A percentile compares a stretch with the other conserved stretches of the same genome.
These are phyloP conservation scores for Mimumesa dahlbomi DNA, from an alignment of 2,888 invertebrate genomes.

Conservation along the genomic window DNA sequence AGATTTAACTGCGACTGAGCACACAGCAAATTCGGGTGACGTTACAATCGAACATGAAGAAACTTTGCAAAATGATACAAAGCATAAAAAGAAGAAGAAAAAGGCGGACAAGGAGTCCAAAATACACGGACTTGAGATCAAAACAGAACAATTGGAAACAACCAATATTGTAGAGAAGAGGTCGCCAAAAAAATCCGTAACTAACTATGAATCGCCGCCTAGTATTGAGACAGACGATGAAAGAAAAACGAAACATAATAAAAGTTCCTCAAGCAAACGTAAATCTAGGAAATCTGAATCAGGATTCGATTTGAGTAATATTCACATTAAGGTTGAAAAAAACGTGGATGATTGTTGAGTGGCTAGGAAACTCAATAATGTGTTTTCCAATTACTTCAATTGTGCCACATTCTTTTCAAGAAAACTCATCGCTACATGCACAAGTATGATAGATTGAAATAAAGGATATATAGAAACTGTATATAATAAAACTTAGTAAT, in stretches of 20 bases:
- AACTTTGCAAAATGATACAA: not conserved
- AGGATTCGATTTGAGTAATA: constrained; percentile 16
- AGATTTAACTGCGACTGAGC: not conserved
- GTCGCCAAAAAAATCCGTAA: not conserved
- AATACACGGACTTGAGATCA: not conserved
- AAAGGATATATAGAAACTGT: no score
- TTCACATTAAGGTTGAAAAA: constrained; percentile 35
- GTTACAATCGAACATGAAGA: not conserved
- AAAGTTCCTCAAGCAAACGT: constrained; percentile 4
- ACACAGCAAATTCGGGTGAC: not conserved
- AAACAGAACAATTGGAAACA: not conserved
- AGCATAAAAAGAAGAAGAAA: not conserved
- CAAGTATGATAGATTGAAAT: no score
- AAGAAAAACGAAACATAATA: constrained; percentile 1
- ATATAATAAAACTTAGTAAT: no score
- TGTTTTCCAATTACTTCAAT: no score
- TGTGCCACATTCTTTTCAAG: no score
- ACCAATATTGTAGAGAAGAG: not conserved
- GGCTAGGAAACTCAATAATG: not conserved
- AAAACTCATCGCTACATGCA: no score
- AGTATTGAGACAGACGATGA: not conserved
- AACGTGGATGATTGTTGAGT: not conserved
- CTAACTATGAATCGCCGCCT: not conserved
- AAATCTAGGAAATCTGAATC: not conserved
- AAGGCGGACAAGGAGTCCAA: not conserved